phyloP scores from a whole-genome alignment of 2,113 vertebrate species.

The Antennarius striatus region DNA sequence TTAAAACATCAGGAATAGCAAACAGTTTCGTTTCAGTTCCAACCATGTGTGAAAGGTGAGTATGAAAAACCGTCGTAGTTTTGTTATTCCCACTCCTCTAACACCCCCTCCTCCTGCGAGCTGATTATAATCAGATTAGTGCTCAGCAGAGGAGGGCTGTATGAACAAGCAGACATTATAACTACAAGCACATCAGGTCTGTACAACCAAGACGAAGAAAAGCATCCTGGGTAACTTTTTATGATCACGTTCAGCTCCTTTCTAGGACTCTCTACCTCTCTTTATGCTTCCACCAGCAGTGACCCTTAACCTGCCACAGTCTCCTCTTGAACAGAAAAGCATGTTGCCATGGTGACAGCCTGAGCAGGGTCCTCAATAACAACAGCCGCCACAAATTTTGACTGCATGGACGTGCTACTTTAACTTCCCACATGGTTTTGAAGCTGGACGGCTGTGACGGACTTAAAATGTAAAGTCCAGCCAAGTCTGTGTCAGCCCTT shows the following conservation, averaged over 20 bases:
- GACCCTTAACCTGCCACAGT: constrained; percentile 20
- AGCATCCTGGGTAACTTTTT: not conserved
- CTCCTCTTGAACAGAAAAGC: constrained; percentile 25
- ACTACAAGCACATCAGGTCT: not conserved
- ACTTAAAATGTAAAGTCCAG: constrained; percentile 15
- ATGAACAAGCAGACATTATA: constrained; percentile 29
- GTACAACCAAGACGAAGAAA: constrained; percentile 14
- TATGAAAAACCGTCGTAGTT: not conserved
- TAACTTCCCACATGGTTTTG: not conserved
- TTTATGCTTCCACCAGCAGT: constrained; percentile 34
- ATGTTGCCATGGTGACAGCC: constrained; percentile 55
- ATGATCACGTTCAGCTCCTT: constrained; percentile 2
- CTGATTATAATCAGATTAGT: constrained; percentile 60
- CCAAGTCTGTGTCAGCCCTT: constrained; percentile 17
- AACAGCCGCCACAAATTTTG: constrained; percentile 22
- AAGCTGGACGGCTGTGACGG: not conserved
- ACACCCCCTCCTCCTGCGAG: constrained; percentile 26
- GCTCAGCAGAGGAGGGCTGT: constrained; percentile 13
- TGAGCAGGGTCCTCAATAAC: constrained; percentile 49
- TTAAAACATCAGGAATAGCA: not conserved
- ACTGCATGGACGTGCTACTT: not conserved
- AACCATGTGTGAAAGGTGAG: not conserved
- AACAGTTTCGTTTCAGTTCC: not conserved
- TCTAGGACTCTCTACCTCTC: not conserved
- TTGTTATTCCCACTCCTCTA: constrained; percentile 33